phyloP scores from a whole-genome alignment of 2,113 vertebrate genomes.

The Panthera leo region DNA sequence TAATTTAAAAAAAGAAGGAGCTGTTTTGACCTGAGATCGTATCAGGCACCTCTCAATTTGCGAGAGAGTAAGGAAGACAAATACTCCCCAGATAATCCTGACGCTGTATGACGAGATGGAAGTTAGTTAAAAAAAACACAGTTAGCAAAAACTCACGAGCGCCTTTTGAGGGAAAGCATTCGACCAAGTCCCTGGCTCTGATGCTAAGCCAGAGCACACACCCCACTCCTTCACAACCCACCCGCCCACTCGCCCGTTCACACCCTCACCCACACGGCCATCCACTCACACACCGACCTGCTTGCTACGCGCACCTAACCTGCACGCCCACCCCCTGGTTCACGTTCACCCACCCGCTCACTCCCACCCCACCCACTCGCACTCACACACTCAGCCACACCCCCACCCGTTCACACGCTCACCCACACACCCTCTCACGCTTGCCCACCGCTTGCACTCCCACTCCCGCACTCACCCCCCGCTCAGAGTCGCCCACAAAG shows the following conservation, averaged over 20 bases:
- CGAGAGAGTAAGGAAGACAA: not conserved
- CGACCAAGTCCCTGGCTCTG: not conserved
- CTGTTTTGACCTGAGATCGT: not conserved
- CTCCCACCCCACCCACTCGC: not conserved
- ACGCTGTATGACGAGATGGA: not conserved
- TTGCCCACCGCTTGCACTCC: too few species aligned
- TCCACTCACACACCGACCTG: not conserved
- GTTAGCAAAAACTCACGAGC: not conserved
- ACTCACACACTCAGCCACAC: not conserved
- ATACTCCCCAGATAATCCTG: not conserved
- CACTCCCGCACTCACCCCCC: not conserved
- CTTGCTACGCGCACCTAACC: too few species aligned
- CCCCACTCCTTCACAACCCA: not conserved
- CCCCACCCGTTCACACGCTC: not conserved
- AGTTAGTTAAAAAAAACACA: not conserved
- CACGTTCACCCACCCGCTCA: not conserved
- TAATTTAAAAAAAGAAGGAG: not conserved
- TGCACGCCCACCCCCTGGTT: not conserved
- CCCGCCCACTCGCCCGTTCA: too few species aligned
- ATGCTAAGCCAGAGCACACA: not conserved
- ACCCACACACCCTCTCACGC: not conserved
- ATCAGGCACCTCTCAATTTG: not conserved
- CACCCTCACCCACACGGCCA: not conserved
- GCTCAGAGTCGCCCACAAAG: not conserved
- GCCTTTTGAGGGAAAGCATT: not conserved